Conservation (phyloP, 2,888 invertebrate genomes). For the Imbricaverruca yamaguchii region DNA sequence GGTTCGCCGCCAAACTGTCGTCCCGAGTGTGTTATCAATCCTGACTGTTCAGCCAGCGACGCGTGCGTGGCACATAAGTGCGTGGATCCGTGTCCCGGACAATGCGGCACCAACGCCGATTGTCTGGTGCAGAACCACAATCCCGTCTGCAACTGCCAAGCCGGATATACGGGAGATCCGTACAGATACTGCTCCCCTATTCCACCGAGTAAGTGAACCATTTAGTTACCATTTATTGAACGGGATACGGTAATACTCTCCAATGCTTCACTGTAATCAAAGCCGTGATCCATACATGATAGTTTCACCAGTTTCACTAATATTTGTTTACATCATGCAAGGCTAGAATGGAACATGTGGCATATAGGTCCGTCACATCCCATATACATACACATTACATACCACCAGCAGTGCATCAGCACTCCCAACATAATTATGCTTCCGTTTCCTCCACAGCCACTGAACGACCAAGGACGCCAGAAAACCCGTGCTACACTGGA, state of each 20-base stretch:
- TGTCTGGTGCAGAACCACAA: conserved; percentile 37
- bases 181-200: conserved; percentile 59
- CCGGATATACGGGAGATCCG: conserved; percentile 73
- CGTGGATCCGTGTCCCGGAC: conserved; percentile 58
- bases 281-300: too few relatives aligned
- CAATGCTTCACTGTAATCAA: too few relatives aligned
- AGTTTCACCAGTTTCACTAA: too few relatives aligned
- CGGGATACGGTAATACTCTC: too few relatives aligned
- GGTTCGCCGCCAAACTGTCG: conserved; percentile 51
- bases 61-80: conserved; percentile 49
- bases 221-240: background rate
- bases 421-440: too few relatives aligned
- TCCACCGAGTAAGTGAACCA: background rate
- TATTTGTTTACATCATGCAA: background rate
- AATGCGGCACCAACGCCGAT: conserved; percentile 39
- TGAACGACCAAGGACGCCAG: conserved; percentile 34
- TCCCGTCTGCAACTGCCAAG: conserved; percentile 59
- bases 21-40: conserved; percentile 66
- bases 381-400: too few relatives aligned
- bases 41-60: conserved; percentile 64
- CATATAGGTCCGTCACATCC: too few relatives aligned
- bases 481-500: conserved; percentile 61
- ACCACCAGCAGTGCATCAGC: too few relatives aligned
- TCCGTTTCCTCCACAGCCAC: too few relatives aligned
- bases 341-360: too few relatives aligned